Evolutionary conservation across 2,888 invertebrate genomes (phyloP), one percentile per base, ranked within the genome.

Genomic region (Caenorhabditis sp.): DNA sequence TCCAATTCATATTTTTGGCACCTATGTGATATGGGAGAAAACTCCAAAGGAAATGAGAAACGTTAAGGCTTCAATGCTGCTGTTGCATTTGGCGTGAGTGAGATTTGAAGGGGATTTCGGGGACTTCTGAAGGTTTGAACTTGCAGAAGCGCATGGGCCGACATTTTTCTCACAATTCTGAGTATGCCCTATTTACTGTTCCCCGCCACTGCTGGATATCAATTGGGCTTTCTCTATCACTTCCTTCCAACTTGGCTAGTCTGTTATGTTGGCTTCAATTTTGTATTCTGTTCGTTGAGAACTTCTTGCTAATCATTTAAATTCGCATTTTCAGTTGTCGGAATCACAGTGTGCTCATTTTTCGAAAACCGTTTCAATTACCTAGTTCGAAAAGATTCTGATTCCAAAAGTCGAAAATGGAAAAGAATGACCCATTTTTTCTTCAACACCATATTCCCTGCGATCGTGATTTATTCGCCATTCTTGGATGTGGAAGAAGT

Each of bases 261-360:
- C 2, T 16, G 7, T 1, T 72, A 72, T 49, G 0, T 58, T 22
- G 59, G 58, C 31, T 22, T 47, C 47, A 1, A 1, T 70, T 1
- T 35, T 49, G 1, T 26, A 2, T 24, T 54, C 10, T 12, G 12
- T 8, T n/a, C n/a, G n/a, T n/a, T n/a, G n/a, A n/a, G n/a, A n/a
- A n/a, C n/a, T n/a, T 31, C 31, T 31, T 38, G 38, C 6, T 38
- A 38, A 10, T 38, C 6, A n/a, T n/a, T n/a, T n/a, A n/a, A n/a
- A n/a, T n/a, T n/a, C n/a, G n/a, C n/a, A n/a, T 38, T 64, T 64
- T 26, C 28, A 44, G 63, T 64, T 5, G n/a, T 64, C 26, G 24
- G 6, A 14, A n/a, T n/a, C n/a, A n/a, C n/a, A n/a, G n/a, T n/a
- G n/a, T n/a, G n/a, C n/a, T n/a, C n/a, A 5, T 63, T 63, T 12